These are phyloP conservation scores for Spicauda simplicius DNA, from an alignment of 2,888 invertebrate genomes.

Conservation along the genomic window DNA sequence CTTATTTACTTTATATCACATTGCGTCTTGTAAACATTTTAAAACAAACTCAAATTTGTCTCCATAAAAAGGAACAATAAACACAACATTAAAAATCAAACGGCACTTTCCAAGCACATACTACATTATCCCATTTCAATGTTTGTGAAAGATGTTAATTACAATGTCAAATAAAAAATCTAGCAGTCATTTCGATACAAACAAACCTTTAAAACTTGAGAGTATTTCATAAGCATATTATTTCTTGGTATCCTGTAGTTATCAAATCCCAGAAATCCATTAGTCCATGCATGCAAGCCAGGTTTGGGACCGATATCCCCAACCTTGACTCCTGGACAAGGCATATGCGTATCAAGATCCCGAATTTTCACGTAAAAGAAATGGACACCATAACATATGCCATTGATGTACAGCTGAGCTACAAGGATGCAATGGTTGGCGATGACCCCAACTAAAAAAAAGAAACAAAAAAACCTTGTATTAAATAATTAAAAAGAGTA, in stretches of 20 bases:
- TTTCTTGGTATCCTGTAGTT: conserved; percentile 93
- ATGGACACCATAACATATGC: conserved; percentile 92
- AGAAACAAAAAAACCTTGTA: too few relatives aligned
- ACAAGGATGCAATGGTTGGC: conserved; percentile 95
- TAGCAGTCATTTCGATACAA: too few relatives aligned
- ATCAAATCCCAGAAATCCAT: conserved; percentile 95
- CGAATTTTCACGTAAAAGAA: conserved; percentile 95
- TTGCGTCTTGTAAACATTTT: too few relatives aligned
- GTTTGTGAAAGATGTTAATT: too few relatives aligned
- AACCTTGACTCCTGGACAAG: conserved; percentile 92
- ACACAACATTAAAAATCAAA: too few relatives aligned
- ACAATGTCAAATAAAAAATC: too few relatives aligned
- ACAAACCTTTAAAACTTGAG: conserved; percentile 87
- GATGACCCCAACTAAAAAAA: conserved; percentile 92
- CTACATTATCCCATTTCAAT: too few relatives aligned
- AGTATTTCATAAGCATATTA: conserved; percentile 96
- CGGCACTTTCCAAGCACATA: too few relatives aligned
- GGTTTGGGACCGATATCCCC: conserved; percentile 97
- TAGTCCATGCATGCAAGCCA: conserved; percentile 94
- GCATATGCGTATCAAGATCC: conserved; percentile 93
- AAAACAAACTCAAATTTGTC: too few relatives aligned
- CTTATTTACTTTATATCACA: too few relatives aligned
- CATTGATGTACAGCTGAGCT: conserved; percentile 93
- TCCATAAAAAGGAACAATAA: too few relatives aligned
- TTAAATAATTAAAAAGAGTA: too few relatives aligned